phyloP scores from a whole-genome alignment of 2,113 vertebrate species.

The Actenoides hombroni region DNA sequence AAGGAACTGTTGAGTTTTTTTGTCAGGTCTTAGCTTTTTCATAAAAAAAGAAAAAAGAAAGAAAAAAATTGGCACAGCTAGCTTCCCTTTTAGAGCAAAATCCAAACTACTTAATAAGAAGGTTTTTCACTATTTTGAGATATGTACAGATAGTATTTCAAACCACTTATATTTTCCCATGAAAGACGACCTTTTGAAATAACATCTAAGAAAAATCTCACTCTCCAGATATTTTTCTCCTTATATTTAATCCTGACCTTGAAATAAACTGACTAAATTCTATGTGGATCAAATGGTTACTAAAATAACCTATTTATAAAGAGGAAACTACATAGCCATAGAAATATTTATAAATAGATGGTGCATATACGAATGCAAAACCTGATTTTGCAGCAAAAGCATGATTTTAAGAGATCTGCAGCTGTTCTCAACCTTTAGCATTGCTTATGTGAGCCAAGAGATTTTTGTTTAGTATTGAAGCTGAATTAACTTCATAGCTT shows the following conservation, averaged over 20 bases:
- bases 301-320: conserved; percentile 41
- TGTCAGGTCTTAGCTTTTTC: background rate
- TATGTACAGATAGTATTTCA: background rate
- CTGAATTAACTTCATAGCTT: conserved; percentile 71
- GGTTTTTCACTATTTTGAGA: background rate
- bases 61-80: background rate
- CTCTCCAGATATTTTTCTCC: background rate
- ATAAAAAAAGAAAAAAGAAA: background rate
- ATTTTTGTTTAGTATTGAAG: conserved; percentile 69
- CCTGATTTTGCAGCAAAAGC: conserved; percentile 72
- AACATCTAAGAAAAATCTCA: background rate
- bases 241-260: conserved; percentile 25
- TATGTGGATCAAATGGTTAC: background rate
- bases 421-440: conserved; percentile 73
- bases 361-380: conserved; percentile 62
- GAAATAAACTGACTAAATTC: background rate
- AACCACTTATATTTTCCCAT: background rate
- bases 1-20: background rate
- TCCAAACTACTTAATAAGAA: background rate
- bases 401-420: conserved; percentile 74
- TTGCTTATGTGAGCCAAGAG: conserved; percentile 66
- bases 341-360: conserved; percentile 69
- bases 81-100: background rate
- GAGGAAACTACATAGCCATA: conserved; percentile 41
- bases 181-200: background rate